Base-by-base conservation (phyloP, 2,888 invertebrate genomes). In the Masnerella sp. region DNA sequence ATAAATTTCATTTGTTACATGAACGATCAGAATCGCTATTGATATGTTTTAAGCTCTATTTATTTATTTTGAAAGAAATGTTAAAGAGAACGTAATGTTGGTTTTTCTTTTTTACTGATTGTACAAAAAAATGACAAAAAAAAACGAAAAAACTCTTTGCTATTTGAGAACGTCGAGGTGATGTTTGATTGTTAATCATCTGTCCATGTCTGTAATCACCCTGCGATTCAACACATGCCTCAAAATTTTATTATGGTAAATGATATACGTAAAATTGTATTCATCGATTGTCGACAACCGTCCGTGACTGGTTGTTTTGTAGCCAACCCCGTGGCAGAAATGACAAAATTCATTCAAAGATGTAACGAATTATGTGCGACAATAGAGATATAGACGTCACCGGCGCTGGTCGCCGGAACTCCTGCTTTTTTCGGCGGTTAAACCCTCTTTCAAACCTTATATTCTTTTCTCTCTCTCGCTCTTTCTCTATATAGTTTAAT, bases 371-470 rank as follows among this genome's bases (percentile, higher is more conserved):
- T 76, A 64, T 40, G 49, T 76, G 73, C 73, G 78, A 79, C 76
- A 79, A 79, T 79, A 79, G 78, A 42, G n/a, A 15, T 47, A 61
- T 73, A 76, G 36, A 74, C 47, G 45, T 59, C 43, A 52, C 52
- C 56, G 54, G 78, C 56, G 79, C 79, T 77, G 80, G 80, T 71
- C 79, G 76, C 75, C 30, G 74, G 70, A 47, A 15, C 11, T 59
- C 42, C 56, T 69, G 67, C 64, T 52, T 70, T 64, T 68, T 32
- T 51, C 22, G 25, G 18, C 58, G 38, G 47, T 49, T 32, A 2
- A 58, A 52, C 52, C 25, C 64, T 30, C 11, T 49, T 52, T 65
- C 45, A 5, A 65, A 40, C 5, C 52, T 38, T 61, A 52, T n/a
- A n/a, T n/a, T n/a, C n/a, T n/a, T n/a, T n/a, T n/a, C n/a, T n/a